Conservation (phyloP, 2,888 invertebrate species). For the Blastobasis adustella region DNA sequence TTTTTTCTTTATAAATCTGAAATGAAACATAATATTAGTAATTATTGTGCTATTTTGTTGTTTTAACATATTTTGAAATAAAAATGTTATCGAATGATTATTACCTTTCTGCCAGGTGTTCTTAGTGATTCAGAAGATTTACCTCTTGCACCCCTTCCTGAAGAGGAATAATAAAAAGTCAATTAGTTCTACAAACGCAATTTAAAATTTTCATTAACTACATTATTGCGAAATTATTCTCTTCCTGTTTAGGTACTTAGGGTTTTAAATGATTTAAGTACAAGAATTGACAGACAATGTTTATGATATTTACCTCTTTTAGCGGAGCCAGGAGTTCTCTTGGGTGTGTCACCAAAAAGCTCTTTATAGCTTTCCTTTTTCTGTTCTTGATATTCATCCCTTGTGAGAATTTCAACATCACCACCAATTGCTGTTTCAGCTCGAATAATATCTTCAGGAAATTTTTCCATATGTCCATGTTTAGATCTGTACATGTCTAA, state of each 20-base stretch:
- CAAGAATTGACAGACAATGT: no score
- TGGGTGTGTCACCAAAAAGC: constrained; percentile 54
- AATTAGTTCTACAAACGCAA: no score
- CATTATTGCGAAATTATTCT: no score
- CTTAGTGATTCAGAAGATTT: constrained; percentile 27
- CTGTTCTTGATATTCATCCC: constrained; percentile 68
- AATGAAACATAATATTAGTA: constrained; percentile 19
- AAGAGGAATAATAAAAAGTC: constrained; percentile 14
- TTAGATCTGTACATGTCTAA: constrained; percentile 78
- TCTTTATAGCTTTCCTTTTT: constrained; percentile 64
- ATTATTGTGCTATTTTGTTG: background rate
- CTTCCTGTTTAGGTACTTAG: no score
- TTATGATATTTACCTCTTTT: constrained; percentile 42
- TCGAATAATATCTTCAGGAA: constrained; percentile 82
- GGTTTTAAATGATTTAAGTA: no score
- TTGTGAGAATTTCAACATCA: constrained; percentile 79
- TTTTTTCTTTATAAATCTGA: constrained; percentile 54
- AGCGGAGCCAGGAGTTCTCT: constrained; percentile 37
- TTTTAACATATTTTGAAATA: constrained; percentile 1
- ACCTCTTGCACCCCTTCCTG: constrained; percentile 35
- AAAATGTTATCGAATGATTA: background rate
- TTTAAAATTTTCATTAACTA: no score
- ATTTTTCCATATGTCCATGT: constrained; percentile 83
- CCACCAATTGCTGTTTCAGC: constrained; percentile 85
- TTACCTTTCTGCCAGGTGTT: constrained; percentile 47